Evolutionary conservation across 2,113 vertebrate genomes (phyloP).

Genomic region (Grus americana): DNA sequence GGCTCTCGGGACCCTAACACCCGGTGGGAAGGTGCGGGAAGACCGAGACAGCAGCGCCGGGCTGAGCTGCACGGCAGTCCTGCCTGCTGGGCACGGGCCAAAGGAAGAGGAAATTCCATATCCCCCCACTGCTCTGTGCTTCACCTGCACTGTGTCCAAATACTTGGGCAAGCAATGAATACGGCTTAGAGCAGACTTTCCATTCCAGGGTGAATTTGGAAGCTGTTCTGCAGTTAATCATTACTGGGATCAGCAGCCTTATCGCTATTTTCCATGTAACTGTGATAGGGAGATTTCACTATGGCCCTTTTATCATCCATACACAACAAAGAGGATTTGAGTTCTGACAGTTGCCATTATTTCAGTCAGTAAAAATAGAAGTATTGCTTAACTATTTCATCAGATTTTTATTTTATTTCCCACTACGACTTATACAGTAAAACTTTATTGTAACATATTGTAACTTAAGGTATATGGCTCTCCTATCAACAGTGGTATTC

Average conservation of each 20-base stretch:
- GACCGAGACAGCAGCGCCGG: rapidly evolving
- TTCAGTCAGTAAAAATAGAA: slow-evolving; percentile 43
- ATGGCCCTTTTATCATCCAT: not conserved
- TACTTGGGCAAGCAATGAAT: not conserved
- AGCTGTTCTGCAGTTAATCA: not conserved
- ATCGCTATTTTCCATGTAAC: not conserved
- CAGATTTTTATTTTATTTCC: slow-evolving; percentile 43
- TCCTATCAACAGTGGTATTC: slow-evolving; percentile 69
- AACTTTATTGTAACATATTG: slow-evolving; percentile 61
- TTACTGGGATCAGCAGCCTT: not conserved
- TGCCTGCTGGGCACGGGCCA: not conserved
- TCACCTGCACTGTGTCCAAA: not conserved
- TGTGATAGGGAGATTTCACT: not conserved
- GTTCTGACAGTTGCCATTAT: slow-evolving; percentile 17
- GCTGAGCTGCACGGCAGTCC: not conserved
- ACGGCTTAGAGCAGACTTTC: not conserved
- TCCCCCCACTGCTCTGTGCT: not conserved
- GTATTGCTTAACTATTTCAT: slow-evolving; percentile 42
- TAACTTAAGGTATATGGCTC: slow-evolving; percentile 52
- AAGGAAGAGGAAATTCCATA: not conserved
- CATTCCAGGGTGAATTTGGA: not conserved
- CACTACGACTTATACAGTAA: slow-evolving; percentile 44
- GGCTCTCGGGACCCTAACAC: not conserved
- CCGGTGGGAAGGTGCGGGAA: rapidly evolving
- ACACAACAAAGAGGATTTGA: slow-evolving; percentile 8